Evolutionary conservation across 2,797 vertebrate genomes (phyloP).

Genomic region (Onychomys arenicola): DNA sequence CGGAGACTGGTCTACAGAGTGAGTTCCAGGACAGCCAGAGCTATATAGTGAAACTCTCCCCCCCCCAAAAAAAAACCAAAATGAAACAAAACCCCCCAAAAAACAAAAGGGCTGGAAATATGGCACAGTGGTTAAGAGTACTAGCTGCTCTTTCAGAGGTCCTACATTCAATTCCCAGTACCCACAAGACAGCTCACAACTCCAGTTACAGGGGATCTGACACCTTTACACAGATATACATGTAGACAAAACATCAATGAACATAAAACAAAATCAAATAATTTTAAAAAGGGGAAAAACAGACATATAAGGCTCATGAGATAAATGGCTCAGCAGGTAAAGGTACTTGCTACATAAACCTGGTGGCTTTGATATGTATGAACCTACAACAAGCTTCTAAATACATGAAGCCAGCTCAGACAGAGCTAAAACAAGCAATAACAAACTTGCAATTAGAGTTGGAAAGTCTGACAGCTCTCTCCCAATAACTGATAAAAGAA

Average conservation of each 20-base stretch:
- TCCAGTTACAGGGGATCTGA: neutral
- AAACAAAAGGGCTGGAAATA: neutral
- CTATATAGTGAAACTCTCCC: neutral
- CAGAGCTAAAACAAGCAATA: constrained; percentile 41
- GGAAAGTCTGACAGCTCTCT: constrained; percentile 41
- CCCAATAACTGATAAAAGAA: constrained; percentile 55
- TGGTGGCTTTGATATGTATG: neutral
- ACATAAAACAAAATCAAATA: neutral
- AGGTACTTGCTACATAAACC: neutral
- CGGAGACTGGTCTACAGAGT: neutral
- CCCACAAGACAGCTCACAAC: neutral
- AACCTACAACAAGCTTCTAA: constrained; percentile 19
- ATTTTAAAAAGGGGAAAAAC: neutral
- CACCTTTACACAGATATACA: neutral
- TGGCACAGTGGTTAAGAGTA: neutral
- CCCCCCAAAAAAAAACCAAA: too few species aligned
- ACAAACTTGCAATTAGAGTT: constrained; percentile 42
- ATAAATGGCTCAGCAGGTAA: neutral
- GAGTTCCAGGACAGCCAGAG: neutral
- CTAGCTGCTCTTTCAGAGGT: neutral
- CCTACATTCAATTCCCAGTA: neutral
- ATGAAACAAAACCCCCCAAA: too few species aligned
- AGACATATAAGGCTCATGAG: neutral
- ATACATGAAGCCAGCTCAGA: constrained; percentile 53
- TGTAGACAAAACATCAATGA: neutral